Evolutionary conservation across 2,113 vertebrate species (phyloP), one percentile per base, ranked within the genome.

Genomic region (Grammomys dolichurus): DNA sequence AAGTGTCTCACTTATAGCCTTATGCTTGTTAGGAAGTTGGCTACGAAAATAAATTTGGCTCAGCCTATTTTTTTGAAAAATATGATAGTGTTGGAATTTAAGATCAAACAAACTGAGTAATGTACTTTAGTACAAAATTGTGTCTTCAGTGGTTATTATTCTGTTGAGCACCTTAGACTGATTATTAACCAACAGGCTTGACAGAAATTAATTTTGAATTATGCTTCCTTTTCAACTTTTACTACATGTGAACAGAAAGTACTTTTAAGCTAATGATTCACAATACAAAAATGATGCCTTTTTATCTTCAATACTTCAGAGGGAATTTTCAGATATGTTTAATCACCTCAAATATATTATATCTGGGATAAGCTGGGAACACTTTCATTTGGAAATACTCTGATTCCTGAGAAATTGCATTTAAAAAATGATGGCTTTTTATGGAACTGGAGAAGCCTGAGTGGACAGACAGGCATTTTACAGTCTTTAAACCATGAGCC

Each of bases 291-390:
- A 60, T 40, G 28, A 69, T 54, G 7, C 31, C 22, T 60, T 96
- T 94, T 88, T 63, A 88, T 90, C 69, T 91, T 86, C 26, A 46
- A 1, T 90, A 87, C 14, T 81, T 95, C 17, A 85, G 51, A 94
- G 90, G 6, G 13, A 84, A 86, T 40, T 77, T 96, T 78, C 46
- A 90, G 67, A 77, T 87, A 84, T 85, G 31, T 86, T 11, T 93
- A 95, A 94, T 84, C 75, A 95, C 19, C 14, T n/a, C 88, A 92
- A 43, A 85, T 87, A 88, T 40, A 73, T 90, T 97, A 87, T 94
- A 89, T 80, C 0, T 43, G 28, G 26, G 33, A 14, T 90, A 63
- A 60, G 0, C 28, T 85, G 6, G 46, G 51, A 40, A 92, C 11
- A 56, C 86, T 82, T 16, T 28, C 10, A 31, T 51, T 73, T 91